phyloP scores from a whole-genome alignment of 1,140 invertebrate species.

The Rhagoletis pomonella region DNA sequence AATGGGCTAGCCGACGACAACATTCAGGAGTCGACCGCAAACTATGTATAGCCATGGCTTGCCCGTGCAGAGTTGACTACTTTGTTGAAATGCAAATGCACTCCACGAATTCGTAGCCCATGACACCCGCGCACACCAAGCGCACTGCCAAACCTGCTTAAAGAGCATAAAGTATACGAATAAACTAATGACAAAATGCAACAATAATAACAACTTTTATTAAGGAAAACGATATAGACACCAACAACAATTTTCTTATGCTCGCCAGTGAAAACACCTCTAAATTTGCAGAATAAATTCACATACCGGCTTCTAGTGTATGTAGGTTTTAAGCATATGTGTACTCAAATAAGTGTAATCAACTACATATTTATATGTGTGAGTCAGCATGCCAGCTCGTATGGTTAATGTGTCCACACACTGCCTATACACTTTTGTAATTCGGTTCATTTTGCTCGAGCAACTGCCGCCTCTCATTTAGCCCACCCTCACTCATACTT shows the following conservation, averaged over 20 bases:
- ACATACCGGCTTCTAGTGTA: background rate
- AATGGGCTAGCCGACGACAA: background rate
- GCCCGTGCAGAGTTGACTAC: background rate
- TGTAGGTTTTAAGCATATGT: too few relatives aligned
- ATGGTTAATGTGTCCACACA: background rate
- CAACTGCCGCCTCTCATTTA: background rate
- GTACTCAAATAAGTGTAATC: too few relatives aligned
- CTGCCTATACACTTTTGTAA: background rate
- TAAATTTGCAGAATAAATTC: constrained; percentile 28
- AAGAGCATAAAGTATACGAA: background rate
- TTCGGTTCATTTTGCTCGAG: background rate
- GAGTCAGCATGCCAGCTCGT: background rate
- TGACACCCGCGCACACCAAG: too few relatives aligned
- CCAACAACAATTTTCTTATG: background rate
- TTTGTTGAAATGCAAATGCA: constrained; percentile 10
- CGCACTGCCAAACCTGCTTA: background rate
- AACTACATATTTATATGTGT: background rate
- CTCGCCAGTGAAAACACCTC: constrained; percentile 25
- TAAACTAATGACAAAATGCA: constrained; percentile 18
- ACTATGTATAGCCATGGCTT: background rate
- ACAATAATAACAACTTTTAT: constrained; percentile 15
- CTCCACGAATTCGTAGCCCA: background rate
- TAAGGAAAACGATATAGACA: background rate
- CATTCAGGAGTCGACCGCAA: background rate
- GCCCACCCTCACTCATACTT: background rate